Conservation (phyloP, 2,888 invertebrate genomes). For the Eupithecia subumbrata region DNA sequence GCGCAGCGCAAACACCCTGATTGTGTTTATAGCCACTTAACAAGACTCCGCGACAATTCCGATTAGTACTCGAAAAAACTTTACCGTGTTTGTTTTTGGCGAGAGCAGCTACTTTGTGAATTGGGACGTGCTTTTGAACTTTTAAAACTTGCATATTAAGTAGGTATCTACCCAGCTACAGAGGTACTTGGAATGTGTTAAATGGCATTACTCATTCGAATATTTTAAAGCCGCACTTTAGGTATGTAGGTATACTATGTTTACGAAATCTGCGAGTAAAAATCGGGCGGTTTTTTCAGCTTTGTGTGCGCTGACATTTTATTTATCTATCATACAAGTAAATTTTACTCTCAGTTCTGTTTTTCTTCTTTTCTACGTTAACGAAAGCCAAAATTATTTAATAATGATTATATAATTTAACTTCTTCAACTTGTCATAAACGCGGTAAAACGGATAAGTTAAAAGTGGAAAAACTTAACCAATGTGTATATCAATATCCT, state of each 20-base stretch:
- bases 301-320: slow-evolving; percentile 1
- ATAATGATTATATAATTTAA: no score
- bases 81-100: slow-evolving; percentile 70
- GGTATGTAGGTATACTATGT: not conserved
- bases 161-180: not conserved
- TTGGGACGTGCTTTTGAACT: slow-evolving; percentile 46
- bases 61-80: slow-evolving; percentile 79
- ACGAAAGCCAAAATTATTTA: no score
- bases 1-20: slow-evolving; percentile 75
- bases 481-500: no score
- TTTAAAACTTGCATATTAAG: slow-evolving; percentile 14
- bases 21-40: slow-evolving; percentile 84
- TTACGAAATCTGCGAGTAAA: not conserved
- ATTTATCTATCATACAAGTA: not conserved
- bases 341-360: not conserved
- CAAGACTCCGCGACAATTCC: slow-evolving; percentile 77
- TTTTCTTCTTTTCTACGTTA: no score
- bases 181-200: not conserved
- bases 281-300: not conserved
- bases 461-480: no score
- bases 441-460: no score
- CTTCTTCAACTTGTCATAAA: no score
- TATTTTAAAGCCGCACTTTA: slow-evolving; percentile 1
- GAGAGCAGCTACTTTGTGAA: slow-evolving; percentile 75
- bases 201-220: slow-evolving; percentile 8